Evolutionary conservation across 2,888 invertebrate genomes (phyloP).

Genomic region (Diaperis boleti): DNA sequence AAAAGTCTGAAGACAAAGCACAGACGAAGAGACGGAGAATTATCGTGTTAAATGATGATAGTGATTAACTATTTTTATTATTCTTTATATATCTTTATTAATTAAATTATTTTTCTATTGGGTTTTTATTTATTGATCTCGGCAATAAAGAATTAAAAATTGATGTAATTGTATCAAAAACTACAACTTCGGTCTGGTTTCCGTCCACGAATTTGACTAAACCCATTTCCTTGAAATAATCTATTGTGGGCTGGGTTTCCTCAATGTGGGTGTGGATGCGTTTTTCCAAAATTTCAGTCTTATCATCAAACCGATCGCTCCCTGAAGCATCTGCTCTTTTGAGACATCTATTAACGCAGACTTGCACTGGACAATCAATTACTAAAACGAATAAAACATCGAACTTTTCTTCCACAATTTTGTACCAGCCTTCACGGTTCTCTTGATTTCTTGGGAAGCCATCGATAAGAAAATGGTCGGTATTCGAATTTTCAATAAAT

Average conservation of each 20-base stretch:
- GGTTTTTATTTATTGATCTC: no score
- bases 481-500: constrained; percentile 75
- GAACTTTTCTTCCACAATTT: constrained; percentile 82
- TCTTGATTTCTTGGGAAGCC: constrained; percentile 96
- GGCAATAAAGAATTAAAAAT: constrained; percentile 54
- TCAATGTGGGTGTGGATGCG: constrained; percentile 71
- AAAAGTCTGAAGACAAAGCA: constrained; percentile 36
- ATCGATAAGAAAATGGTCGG: constrained; percentile 86
- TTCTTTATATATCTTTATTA: background rate
- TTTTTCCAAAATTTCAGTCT: constrained; percentile 18
- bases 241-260: constrained; percentile 91
- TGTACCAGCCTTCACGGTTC: constrained; percentile 91
- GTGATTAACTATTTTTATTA: constrained; percentile 49
- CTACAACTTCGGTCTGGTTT: constrained; percentile 74
- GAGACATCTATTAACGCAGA: constrained; percentile 85
- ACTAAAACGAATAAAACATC: constrained; percentile 86
- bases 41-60: constrained; percentile 50
- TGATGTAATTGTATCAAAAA: constrained; percentile 65
- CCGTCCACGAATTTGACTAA: constrained; percentile 84
- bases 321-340: constrained; percentile 71
- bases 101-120: no score
- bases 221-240: constrained; percentile 78
- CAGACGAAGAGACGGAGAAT: constrained; percentile 48
- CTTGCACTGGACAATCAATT: constrained; percentile 84
- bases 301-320: constrained; percentile 70